Percentiles rank a stretch among this genome's conserved stretches.
phyloP scores from a whole-genome alignment of 2,888 invertebrate species.

The Netelia melanura region DNA sequence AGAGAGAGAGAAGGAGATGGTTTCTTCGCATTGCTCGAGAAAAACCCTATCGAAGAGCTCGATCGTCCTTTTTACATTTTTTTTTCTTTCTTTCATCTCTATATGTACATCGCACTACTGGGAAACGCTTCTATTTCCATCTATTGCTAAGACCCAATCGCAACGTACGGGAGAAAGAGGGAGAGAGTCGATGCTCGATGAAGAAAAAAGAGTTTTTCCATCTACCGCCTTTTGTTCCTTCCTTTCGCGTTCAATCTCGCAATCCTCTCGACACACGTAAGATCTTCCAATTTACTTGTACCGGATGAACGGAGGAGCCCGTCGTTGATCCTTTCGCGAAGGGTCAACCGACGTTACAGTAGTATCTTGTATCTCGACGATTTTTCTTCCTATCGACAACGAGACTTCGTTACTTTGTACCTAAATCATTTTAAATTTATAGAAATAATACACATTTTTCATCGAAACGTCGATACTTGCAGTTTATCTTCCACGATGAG shows the following conservation, averaged over 20 bases:
- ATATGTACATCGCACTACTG: neutral
- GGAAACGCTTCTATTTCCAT: conserved; percentile 13
- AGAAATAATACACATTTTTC: neutral
- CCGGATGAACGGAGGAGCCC: neutral
- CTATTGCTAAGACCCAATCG: conserved; percentile 9
- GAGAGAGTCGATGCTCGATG: neutral
- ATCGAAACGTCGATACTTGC: neutral
- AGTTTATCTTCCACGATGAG: neutral
- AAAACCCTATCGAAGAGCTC: neutral
- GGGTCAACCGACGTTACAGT: neutral
- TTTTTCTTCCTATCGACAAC: neutral
- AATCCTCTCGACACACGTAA: neutral
- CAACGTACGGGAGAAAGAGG: neutral
- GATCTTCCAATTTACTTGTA: neutral
- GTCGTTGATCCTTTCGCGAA: neutral
- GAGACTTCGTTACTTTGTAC: neutral
- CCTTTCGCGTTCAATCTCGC: neutral
- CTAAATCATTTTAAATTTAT: too few species aligned
- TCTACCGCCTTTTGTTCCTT: neutral
- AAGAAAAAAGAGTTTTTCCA: neutral
- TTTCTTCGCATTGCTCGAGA: conserved; percentile 1
- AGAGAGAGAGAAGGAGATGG: conserved; percentile 1
- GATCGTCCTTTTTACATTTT: neutral
- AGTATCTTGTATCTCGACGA: neutral
- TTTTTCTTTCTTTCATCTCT: neutral